Conservation (phyloP, 1,140 invertebrate species). For the Hycleus cichorii region DNA sequence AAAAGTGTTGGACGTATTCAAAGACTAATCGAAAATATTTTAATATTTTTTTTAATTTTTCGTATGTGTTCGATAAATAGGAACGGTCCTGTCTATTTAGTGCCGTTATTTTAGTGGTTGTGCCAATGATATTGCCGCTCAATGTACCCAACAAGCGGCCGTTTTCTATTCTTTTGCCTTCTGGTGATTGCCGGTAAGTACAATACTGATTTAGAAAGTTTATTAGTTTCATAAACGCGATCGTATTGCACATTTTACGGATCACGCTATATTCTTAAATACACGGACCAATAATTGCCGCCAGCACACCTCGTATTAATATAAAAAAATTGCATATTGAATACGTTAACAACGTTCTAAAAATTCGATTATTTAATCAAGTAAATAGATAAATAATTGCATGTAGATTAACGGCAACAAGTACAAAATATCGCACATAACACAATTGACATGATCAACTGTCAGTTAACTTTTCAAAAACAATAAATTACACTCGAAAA, state of each 20-base stretch:
- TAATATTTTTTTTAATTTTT: neutral
- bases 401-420: too few relatives aligned
- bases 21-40: neutral
- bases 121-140: conserved; percentile 11
- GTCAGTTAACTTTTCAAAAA: too few relatives aligned
- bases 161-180: conserved; percentile 8
- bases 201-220: neutral
- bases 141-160: conserved; percentile 2
- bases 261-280: neutral
- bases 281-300: too few relatives aligned
- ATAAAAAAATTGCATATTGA: too few relatives aligned
- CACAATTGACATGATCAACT: too few relatives aligned
- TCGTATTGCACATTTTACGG: conserved; percentile 10
- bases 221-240: neutral
- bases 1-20: too few relatives aligned
- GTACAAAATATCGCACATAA: too few relatives aligned
- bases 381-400: too few relatives aligned
- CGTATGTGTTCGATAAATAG: conserved; percentile 9
- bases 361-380: too few relatives aligned
- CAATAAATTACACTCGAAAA: too few relatives aligned
- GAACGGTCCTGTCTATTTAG: conserved; percentile 8
- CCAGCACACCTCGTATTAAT: too few relatives aligned
- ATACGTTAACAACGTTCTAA: too few relatives aligned
- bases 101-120: neutral
- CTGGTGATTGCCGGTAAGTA: conserved; percentile 7